These are phyloP conservation scores for Acipenser transmontanus DNA, from an alignment of 2,797 vertebrate genomes.

Conservation along the genomic window DNA sequence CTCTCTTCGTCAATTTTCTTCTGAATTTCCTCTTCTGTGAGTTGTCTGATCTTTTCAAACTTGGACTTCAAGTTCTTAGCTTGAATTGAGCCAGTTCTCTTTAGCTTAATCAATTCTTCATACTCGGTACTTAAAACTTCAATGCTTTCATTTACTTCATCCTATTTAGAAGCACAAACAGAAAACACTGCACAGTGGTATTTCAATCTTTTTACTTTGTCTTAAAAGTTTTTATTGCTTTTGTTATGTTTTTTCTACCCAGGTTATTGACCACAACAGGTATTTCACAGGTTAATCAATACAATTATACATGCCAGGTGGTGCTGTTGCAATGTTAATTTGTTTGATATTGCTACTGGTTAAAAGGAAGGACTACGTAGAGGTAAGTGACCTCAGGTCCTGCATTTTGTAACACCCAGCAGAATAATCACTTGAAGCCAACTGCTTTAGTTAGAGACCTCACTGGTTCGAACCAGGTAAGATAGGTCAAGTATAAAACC, in stretches of 20 bases:
- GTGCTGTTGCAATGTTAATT: neutral
- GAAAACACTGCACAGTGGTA: neutral
- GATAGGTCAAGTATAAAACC: no score
- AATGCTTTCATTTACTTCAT: slow-evolving; percentile 84
- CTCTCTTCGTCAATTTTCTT: slow-evolving; percentile 93
- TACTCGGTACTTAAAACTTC: slow-evolving; percentile 83
- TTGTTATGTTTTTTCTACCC: neutral
- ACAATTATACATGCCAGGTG: neutral
- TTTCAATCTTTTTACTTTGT: no score
- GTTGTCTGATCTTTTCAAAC: slow-evolving; percentile 95
- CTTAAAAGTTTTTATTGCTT: no score
- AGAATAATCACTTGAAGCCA: no score
- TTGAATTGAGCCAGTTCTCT: slow-evolving; percentile 91
- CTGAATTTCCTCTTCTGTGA: slow-evolving; percentile 93
- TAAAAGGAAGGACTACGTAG: no score
- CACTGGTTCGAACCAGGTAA: no score
- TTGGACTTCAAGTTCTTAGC: slow-evolving; percentile 96
- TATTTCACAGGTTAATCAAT: no score
- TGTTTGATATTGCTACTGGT: no score
- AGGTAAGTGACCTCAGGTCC: no score
- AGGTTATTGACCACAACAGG: no score
- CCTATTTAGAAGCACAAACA: slow-evolving; percentile 53
- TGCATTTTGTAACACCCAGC: no score
- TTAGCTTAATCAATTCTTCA: slow-evolving; percentile 88
- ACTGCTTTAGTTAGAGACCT: no score